A percentile compares a stretch with the other conserved stretches of the same genome.
Conservation (phyloP, 2,888 invertebrate genomes). For the Eristalis pertinax region DNA sequence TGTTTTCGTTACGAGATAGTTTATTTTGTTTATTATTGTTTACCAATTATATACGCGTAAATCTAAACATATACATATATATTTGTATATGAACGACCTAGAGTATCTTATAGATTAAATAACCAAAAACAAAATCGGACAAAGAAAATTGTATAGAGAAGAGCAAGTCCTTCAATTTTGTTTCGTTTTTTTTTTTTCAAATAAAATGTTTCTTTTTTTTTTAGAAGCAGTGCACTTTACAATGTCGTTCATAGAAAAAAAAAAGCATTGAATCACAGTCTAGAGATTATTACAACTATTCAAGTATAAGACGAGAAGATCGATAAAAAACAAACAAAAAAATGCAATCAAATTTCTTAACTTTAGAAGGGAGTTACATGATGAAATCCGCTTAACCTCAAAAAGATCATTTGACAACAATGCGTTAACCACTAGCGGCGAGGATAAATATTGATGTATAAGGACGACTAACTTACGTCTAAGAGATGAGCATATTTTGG, state of each 20-base stretch:
- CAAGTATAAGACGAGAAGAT: background rate
- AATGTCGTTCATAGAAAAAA: constrained; percentile 3
- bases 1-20: background rate
- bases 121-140: background rate
- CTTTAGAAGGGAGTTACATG: background rate
- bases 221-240: constrained; percentile 3
- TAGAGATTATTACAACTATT: constrained; percentile 17
- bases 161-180: background rate
- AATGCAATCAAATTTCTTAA: background rate
- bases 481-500: background rate
- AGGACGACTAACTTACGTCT: background rate
- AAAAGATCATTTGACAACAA: background rate
- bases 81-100: constrained; percentile 11
- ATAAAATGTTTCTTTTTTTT: background rate
- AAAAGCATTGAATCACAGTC: constrained; percentile 17
- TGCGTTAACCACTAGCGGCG: background rate
- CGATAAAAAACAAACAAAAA: background rate
- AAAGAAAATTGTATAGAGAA: background rate
- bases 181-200: background rate
- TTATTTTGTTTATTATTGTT: background rate
- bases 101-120: background rate
- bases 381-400: background rate
- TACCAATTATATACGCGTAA: background rate
- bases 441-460: background rate
- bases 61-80: background rate